Evolutionary conservation across 2,888 invertebrate species (phyloP).

Genomic region (Volucella zonaria): DNA sequence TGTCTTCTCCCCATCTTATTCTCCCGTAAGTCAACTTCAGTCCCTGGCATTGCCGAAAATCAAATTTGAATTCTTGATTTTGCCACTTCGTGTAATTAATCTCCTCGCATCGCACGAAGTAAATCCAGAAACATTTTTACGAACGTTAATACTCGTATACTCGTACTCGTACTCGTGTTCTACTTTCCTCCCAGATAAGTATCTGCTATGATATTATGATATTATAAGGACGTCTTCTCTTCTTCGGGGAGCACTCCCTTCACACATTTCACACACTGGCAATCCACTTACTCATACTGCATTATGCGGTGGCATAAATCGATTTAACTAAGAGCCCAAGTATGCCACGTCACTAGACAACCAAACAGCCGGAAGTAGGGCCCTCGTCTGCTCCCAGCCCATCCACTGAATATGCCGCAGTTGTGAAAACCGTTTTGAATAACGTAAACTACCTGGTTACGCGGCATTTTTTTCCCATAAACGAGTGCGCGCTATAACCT

Average conservation of each 20-base stretch:
- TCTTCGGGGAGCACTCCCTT: background rate
- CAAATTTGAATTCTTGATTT: constrained; percentile 30
- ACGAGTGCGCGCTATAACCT: constrained; percentile 25
- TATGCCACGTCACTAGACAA: constrained; percentile 28
- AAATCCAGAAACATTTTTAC: constrained; percentile 1
- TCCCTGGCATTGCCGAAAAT: background rate
- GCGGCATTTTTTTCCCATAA: constrained; percentile 11
- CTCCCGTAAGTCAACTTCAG: background rate
- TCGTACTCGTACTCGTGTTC: background rate
- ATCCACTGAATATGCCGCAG: background rate
- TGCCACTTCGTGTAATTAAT: constrained; percentile 44
- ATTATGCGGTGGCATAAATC: constrained; percentile 47
- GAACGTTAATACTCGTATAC: background rate
- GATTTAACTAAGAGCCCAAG: constrained; percentile 59
- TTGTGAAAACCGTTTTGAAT: constrained; percentile 49
- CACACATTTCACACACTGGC: background rate
- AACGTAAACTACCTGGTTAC: constrained; percentile 52
- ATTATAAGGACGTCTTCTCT: background rate
- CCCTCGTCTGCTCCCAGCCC: background rate
- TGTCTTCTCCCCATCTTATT: background rate
- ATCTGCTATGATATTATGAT: background rate
- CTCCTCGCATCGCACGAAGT: constrained; percentile 19
- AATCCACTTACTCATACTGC: background rate
- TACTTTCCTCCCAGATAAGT: background rate
- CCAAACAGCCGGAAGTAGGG: background rate